Conservation (phyloP, 2,797 vertebrate genomes). For the Psittacula echo region DNA sequence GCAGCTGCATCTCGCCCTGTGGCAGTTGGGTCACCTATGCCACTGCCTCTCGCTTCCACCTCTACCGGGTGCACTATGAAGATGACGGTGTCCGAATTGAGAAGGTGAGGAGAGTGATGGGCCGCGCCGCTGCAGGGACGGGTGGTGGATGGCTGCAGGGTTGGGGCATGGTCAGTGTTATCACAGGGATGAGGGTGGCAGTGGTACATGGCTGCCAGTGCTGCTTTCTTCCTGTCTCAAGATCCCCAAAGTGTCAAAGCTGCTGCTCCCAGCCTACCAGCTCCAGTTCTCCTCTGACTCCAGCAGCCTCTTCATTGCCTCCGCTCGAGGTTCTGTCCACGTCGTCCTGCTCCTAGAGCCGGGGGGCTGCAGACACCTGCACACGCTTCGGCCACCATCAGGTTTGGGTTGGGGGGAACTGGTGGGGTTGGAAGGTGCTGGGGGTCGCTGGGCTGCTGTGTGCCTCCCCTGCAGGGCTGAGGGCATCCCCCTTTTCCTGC, state of each 20-base stretch:
- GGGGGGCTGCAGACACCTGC: slow-evolving; percentile 80
- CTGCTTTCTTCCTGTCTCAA: slow-evolving; percentile 39
- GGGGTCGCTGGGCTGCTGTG: rapidly evolving
- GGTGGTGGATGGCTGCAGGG: neutral
- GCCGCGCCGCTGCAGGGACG: rapidly evolving
- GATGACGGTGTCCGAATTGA: slow-evolving; percentile 78
- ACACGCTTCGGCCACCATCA: slow-evolving; percentile 82
- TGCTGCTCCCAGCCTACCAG: slow-evolving; percentile 81
- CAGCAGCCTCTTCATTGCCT: slow-evolving; percentile 84
- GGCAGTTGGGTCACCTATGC: slow-evolving; percentile 90
- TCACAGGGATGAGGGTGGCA: rapidly evolving
- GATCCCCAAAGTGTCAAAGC: slow-evolving; percentile 84
- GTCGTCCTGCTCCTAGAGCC: slow-evolving; percentile 79
- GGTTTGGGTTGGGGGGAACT: slow-evolving; percentile 69
- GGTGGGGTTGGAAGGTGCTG: neutral
- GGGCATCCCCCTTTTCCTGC: neutral
- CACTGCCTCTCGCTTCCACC: slow-evolving; percentile 82
- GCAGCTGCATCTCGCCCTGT: slow-evolving; percentile 89
- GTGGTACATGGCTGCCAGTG: neutral
- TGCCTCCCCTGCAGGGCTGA: rapidly evolving
- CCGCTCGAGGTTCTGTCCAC: slow-evolving; percentile 80
- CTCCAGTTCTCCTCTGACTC: slow-evolving; percentile 91
- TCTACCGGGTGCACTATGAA: slow-evolving; percentile 81
- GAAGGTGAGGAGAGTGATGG: slow-evolving; percentile 77
- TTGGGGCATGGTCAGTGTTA: rapidly evolving